These are phyloP conservation scores for Equus quagga DNA, from an alignment of 2,113 vertebrate genomes.

Conservation along the genomic window DNA sequence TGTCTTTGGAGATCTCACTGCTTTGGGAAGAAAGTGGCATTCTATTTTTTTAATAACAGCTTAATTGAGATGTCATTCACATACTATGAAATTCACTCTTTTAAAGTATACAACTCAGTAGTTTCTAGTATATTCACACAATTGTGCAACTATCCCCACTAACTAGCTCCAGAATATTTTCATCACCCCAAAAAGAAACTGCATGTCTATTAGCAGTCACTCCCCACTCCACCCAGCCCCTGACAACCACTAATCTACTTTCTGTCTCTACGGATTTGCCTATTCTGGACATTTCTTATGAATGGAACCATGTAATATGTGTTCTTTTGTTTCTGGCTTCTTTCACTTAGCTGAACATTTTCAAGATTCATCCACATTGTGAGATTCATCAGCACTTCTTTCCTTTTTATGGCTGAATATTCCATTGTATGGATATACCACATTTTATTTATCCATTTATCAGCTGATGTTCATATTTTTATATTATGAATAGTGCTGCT, in stretches of 20 bases:
- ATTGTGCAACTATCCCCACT: neutral
- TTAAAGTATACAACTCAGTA: neutral
- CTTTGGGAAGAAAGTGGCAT: neutral
- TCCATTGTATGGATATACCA: neutral
- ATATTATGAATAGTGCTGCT: neutral
- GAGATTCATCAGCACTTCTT: neutral
- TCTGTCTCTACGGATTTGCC: neutral
- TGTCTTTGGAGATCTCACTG: neutral
- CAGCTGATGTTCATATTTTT: neutral
- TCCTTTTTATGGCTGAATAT: neutral
- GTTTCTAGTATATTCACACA: neutral
- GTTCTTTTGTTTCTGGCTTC: neutral
- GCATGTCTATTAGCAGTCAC: neutral
- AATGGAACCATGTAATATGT: neutral
- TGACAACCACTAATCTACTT: neutral
- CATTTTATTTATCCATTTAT: neutral
- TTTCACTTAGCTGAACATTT: neutral
- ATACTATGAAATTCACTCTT: neutral
- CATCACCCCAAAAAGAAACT: neutral
- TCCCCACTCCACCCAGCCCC: neutral
- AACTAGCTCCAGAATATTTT: neutral
- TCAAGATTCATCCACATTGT: neutral
- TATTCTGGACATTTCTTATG: neutral
- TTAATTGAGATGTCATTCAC: neutral
- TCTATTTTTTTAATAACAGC: neutral